phyloP scores from a whole-genome alignment of 1,140 invertebrate species.

The Oscheius sp. region DNA sequence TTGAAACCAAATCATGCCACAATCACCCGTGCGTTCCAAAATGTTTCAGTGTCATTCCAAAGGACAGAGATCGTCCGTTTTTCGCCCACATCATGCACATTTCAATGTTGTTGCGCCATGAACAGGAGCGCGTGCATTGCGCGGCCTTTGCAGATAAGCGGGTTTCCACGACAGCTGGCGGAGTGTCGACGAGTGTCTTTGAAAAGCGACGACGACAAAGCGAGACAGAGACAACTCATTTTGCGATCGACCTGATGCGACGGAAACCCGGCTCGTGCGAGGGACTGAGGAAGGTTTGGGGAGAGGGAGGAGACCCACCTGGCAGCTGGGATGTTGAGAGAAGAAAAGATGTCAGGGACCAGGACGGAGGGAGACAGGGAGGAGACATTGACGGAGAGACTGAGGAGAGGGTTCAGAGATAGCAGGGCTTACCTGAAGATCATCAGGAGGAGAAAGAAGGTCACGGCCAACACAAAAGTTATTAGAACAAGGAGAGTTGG shows the following conservation, averaged over 20 bases:
- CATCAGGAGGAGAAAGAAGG: constrained; percentile 48
- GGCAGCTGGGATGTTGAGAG: constrained; percentile 32
- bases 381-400: constrained; percentile 34
- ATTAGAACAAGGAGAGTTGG: not conserved
- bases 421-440: constrained; percentile 24
- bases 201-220: not conserved
- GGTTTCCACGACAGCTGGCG: not conserved
- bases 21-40: too few relatives aligned
- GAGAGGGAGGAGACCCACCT: constrained; percentile 22
- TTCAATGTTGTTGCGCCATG: not conserved
- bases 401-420: constrained; percentile 10
- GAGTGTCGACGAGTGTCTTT: not conserved
- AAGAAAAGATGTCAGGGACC: constrained; percentile 36
- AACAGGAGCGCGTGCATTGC: not conserved
- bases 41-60: not conserved
- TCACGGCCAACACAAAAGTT: constrained; percentile 18
- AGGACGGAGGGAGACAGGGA: constrained; percentile 19
- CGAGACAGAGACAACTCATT: constrained; percentile 7
- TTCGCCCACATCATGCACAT: not conserved
- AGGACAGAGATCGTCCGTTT: not conserved
- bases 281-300: not conserved
- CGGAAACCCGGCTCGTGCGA: not conserved
- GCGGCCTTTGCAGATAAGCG: not conserved
- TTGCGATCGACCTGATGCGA: constrained; percentile 11
- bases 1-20: too few relatives aligned